Percentiles rank a stretch among this genome's conserved stretches.
phyloP scores from a whole-genome alignment of 2,888 invertebrate species.

The Melinopterus prodromus region DNA sequence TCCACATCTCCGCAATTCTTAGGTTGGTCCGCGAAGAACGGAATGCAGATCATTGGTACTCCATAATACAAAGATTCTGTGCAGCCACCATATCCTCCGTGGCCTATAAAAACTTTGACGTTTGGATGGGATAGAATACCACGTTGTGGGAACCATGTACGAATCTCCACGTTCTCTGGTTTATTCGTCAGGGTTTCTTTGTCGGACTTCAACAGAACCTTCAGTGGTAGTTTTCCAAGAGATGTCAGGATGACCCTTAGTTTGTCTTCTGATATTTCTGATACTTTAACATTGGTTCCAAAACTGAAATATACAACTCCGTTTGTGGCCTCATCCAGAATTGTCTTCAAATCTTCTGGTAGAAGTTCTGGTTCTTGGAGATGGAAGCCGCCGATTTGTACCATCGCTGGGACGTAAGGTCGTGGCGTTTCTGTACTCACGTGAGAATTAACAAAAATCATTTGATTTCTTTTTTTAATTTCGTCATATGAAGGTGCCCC shows the following conservation, averaged over 20 bases:
- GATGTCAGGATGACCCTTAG: constrained; percentile 19
- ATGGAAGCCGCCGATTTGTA: constrained; percentile 52
- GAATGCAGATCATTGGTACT: constrained; percentile 36
- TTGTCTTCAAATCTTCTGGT: constrained; percentile 41
- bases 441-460: constrained; percentile 49
- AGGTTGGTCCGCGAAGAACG: constrained; percentile 22
- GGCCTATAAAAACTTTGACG: constrained; percentile 65
- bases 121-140: constrained; percentile 61
- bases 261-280: constrained; percentile 36
- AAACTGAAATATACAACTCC: constrained; percentile 49
- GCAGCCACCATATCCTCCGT: constrained; percentile 66
- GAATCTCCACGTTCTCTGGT: constrained; percentile 36
- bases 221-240: constrained; percentile 20
- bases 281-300: constrained; percentile 44
- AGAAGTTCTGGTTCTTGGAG: constrained; percentile 43
- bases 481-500: constrained; percentile 40
- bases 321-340: constrained; percentile 43
- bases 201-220: constrained; percentile 36
- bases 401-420: constrained; percentile 50
- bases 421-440: constrained; percentile 47
- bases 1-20: neutral
- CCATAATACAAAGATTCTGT: constrained; percentile 62
- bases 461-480: constrained; percentile 42
- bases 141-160: constrained; percentile 39
- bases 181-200: constrained; percentile 17